Evolutionary conservation across 2,113 vertebrate genomes (phyloP).

Genomic region (Brachionichthys hirsutus): DNA sequence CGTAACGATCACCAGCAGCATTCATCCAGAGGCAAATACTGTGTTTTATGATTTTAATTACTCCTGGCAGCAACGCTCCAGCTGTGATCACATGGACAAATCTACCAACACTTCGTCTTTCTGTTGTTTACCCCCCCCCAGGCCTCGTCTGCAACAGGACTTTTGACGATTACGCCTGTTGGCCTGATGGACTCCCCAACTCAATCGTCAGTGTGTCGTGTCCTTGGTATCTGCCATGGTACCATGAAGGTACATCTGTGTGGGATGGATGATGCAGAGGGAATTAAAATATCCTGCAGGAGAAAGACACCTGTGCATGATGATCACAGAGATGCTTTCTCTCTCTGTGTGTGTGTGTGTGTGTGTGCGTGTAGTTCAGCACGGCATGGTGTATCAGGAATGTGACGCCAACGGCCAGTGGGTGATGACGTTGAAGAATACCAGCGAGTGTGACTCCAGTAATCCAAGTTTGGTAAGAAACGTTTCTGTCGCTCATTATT

Average conservation of each 20-base stretch:
- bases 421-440: constrained; percentile 75
- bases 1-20: constrained; percentile 1
- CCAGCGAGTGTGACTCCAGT: constrained; percentile 82
- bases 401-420: constrained; percentile 88
- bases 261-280: not conserved
- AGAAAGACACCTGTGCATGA: constrained; percentile 9
- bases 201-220: constrained; percentile 88
- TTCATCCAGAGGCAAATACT: constrained; percentile 22
- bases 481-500: not conserved
- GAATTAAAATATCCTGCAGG: constrained; percentile 1
- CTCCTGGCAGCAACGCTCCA: no score
- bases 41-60: no score
- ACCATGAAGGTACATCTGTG: constrained; percentile 77
- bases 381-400: constrained; percentile 84
- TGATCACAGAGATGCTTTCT: not conserved
- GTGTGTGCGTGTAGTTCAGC: constrained; percentile 80
- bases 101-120: not conserved
- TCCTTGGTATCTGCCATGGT: constrained; percentile 93
- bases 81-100: not conserved
- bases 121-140: no score
- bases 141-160: constrained; percentile 91
- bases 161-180: constrained; percentile 88
- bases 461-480: constrained; percentile 64
- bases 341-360: constrained; percentile 16
- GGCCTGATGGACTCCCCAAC: constrained; percentile 91